Conservation (phyloP, 2,797 vertebrate species). For the Clarias fuscus region DNA sequence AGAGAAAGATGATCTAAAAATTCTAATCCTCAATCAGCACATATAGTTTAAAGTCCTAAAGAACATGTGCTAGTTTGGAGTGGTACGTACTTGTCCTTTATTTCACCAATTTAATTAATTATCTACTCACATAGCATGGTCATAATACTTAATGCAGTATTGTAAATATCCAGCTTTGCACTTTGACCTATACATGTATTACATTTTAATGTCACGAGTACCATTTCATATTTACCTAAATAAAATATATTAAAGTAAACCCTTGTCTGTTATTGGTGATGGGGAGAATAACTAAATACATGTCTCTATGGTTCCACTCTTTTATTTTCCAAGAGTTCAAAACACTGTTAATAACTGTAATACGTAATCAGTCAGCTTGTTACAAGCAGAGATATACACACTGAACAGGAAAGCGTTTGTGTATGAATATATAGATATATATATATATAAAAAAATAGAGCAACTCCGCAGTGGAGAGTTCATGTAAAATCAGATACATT, state of each 20-base stretch:
- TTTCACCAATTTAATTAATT: background rate
- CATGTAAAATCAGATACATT: conserved; percentile 37
- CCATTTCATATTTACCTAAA: conserved; percentile 24
- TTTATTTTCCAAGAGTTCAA: conserved; percentile 39
- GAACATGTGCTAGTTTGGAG: background rate
- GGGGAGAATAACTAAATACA: background rate
- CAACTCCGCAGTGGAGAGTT: conserved; percentile 13
- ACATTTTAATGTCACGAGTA: conserved; percentile 5
- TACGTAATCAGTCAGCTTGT: conserved; percentile 17
- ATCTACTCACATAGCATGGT: conserved; percentile 10
- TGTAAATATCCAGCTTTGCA: conserved; percentile 65
- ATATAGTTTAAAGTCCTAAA: background rate
- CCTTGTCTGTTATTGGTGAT: background rate
- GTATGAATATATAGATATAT: background rate
- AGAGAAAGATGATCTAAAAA: background rate
- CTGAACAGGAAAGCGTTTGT: background rate
- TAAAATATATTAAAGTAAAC: conserved; percentile 26
- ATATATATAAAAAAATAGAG: conserved; percentile 24
- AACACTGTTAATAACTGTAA: conserved; percentile 34
- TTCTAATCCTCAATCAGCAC: background rate
- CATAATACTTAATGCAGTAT: conserved; percentile 23
- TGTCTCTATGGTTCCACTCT: background rate
- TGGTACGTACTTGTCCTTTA: background rate
- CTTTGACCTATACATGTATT: conserved; percentile 52
- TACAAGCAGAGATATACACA: conserved; percentile 12